Conservation (phyloP, 2,113 vertebrate genomes). For the Entomyzon cyanotis region DNA sequence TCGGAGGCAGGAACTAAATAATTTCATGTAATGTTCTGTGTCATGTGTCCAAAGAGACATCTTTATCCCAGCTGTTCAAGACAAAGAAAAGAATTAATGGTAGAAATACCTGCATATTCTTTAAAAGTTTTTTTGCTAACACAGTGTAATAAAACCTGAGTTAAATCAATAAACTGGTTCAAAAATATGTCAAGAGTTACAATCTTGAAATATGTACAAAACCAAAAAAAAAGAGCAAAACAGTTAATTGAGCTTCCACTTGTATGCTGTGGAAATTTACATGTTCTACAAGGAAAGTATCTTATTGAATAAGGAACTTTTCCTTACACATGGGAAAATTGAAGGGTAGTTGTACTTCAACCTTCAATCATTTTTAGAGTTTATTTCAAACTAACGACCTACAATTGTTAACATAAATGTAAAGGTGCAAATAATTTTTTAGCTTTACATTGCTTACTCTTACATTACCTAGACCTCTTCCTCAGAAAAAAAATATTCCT, state of each 20-base stretch:
- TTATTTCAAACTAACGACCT: not conserved
- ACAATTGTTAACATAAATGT: not conserved
- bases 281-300: not conserved
- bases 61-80: not conserved
- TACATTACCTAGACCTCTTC: not conserved
- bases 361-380: not conserved
- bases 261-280: not conserved
- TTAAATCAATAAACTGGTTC: not conserved
- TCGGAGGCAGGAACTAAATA: not conserved
- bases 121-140: not conserved
- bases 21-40: not conserved
- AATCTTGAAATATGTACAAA: fast-evolving
- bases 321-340: not conserved
- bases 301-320: not conserved
- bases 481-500: not conserved
- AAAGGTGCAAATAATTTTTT: not conserved
- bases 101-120: not conserved
- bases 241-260: not conserved
- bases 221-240: not conserved
- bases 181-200: not conserved
- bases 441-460: not conserved
- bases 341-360: not conserved
- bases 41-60: not conserved
- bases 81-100: not conserved
- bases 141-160: not conserved